Conservation (phyloP, 2,888 invertebrate genomes). For the Meiosimyza decipiens region DNA sequence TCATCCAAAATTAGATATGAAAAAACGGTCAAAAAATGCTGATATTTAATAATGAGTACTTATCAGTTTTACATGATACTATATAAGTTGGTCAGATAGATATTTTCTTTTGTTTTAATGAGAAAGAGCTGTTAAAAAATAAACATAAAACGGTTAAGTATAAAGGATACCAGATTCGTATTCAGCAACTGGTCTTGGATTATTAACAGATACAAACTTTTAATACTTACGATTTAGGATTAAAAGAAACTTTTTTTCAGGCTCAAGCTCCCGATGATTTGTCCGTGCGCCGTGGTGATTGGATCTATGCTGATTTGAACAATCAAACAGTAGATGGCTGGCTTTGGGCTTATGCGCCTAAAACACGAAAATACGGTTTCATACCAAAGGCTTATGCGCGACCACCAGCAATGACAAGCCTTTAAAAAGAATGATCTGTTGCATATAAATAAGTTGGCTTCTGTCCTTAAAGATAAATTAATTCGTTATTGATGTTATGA, state of each 20-base stretch:
- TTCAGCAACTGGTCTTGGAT: no score
- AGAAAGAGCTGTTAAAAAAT: no score
- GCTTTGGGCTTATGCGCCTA: slow-evolving; percentile 95
- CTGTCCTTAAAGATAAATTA: not conserved
- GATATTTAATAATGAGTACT: no score
- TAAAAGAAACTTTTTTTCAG: slow-evolving; percentile 59
- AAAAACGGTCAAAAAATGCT: no score
- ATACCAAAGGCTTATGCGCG: slow-evolving; percentile 95
- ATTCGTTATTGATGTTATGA: not conserved
- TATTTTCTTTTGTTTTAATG: no score
- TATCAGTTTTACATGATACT: no score
- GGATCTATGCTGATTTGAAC: slow-evolving; percentile 93
- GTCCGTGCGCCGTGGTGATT: slow-evolving; percentile 89
- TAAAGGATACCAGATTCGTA: no score
- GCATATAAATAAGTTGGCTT: not conserved
- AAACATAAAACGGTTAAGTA: no score
- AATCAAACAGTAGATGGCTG: slow-evolving; percentile 95
- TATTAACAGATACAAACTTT: not conserved
- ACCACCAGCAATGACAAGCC: slow-evolving; percentile 90
- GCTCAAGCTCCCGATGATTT: slow-evolving; percentile 94
- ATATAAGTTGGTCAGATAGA: no score
- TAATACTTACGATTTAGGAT: not conserved
- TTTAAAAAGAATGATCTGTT: slow-evolving; percentile 44
- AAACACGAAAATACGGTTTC: slow-evolving; percentile 92
- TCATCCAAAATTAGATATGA: no score